Evolutionary conservation across 2,797 vertebrate genomes (phyloP).

Genomic region (Acanthis flammea): DNA sequence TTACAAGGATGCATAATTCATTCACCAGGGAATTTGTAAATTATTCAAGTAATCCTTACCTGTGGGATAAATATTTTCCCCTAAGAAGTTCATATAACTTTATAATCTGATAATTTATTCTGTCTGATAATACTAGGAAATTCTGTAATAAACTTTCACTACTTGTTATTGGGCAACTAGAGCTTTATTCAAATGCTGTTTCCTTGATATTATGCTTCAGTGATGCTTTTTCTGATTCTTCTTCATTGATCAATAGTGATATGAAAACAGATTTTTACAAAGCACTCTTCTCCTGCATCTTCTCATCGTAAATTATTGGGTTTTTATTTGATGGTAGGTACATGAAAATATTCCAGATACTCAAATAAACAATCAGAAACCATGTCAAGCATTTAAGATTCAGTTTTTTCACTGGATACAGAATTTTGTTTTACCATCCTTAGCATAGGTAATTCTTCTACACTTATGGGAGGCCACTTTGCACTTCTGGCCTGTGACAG

Average conservation of each 20-base stretch:
- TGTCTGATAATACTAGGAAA: neutral
- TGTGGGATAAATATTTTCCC: constrained; percentile 11
- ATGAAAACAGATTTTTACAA: neutral
- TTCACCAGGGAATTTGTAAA: neutral
- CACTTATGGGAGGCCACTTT: neutral
- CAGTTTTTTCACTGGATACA: neutral
- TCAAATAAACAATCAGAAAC: neutral
- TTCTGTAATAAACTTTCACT: neutral
- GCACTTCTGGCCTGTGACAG: neutral
- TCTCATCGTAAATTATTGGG: neutral
- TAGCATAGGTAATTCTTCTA: neutral
- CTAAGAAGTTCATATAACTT: neutral
- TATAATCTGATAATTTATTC: constrained; percentile 23
- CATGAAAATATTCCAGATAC: neutral
- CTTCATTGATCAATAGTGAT: neutral
- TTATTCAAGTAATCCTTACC: constrained; percentile 20
- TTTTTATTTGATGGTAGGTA: neutral
- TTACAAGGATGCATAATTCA: neutral
- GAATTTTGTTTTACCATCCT: neutral
- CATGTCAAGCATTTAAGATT: neutral
- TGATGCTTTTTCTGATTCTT: neutral
- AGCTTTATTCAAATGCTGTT: neutral
- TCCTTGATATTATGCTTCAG: neutral
- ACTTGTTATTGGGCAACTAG: neutral
- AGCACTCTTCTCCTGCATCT: neutral